These are phyloP conservation scores for Nomada goodeniana DNA, from an alignment of 2,888 invertebrate species.

Conservation along the genomic window DNA sequence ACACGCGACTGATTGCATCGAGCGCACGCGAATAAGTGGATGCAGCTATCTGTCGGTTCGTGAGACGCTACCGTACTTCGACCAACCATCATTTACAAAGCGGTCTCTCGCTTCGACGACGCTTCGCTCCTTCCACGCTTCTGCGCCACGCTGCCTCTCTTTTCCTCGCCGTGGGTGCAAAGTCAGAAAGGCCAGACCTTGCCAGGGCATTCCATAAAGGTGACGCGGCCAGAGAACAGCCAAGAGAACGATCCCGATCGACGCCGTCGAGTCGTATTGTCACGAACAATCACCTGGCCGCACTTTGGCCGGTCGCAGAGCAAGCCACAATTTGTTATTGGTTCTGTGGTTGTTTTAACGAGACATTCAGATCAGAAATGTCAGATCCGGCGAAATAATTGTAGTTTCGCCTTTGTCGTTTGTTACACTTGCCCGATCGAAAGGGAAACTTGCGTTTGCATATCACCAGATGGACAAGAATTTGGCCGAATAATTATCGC, in stretches of 20 bases:
- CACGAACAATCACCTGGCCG: not conserved
- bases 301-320: not conserved
- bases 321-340: not conserved
- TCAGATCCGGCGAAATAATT: too few relatives aligned
- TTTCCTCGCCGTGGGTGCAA: slow-evolving; percentile 42
- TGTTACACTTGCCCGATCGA: too few relatives aligned
- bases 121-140: not conserved
- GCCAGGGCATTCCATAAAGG: slow-evolving; percentile 69
- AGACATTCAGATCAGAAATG: too few relatives aligned
- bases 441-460: too few relatives aligned
- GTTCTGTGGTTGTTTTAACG: too few relatives aligned
- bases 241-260: slow-evolving; percentile 41
- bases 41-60: slow-evolving; percentile 50
- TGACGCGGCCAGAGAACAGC: slow-evolving; percentile 61
- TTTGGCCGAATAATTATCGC: not conserved
- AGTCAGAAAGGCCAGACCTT: slow-evolving; percentile 64
- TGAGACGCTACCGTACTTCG: slow-evolving; percentile 60
- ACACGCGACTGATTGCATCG: slow-evolving; percentile 12
- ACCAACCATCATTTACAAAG: slow-evolving; percentile 55
- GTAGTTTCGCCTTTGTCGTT: too few relatives aligned
- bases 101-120: slow-evolving; percentile 37
- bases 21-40: slow-evolving; percentile 26
- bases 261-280: slow-evolving; percentile 34
- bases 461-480: too few relatives aligned
- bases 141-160: not conserved